These are phyloP conservation scores for Hipparchia sbordonii DNA, from an alignment of 2,888 invertebrate species.

Conservation along the genomic window DNA sequence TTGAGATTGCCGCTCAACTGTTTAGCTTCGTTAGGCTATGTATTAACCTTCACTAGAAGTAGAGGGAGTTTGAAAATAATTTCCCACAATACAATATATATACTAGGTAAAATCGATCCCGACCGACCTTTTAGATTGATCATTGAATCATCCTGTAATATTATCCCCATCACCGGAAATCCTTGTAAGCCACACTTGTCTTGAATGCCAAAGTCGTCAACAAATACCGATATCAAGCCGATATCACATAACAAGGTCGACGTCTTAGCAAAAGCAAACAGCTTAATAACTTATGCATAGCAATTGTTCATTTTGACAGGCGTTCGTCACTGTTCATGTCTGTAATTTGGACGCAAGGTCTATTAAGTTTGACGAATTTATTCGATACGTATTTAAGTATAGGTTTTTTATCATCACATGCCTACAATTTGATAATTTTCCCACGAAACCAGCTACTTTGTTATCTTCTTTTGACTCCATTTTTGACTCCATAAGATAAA, in stretches of 20 bases:
- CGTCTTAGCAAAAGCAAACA: constrained; percentile 30
- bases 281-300: constrained; percentile 22
- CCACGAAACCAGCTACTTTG: too few relatives aligned
- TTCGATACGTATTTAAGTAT: too few relatives aligned
- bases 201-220: constrained; percentile 32
- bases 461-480: too few relatives aligned
- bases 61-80: too few relatives aligned
- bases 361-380: not conserved
- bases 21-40: too few relatives aligned
- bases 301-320: constrained; percentile 29
- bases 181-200: constrained; percentile 36
- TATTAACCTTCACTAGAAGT: too few relatives aligned
- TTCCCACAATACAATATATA: too few relatives aligned
- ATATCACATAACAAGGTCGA: constrained; percentile 34
- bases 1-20: too few relatives aligned
- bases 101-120: too few relatives aligned
- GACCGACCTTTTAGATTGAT: not conserved
- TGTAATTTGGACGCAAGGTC: constrained; percentile 7
- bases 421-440: too few relatives aligned
- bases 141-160: constrained; percentile 2
- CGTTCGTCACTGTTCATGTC: constrained; percentile 22
- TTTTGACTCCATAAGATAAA: too few relatives aligned
- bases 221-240: constrained; percentile 13
- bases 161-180: constrained; percentile 33
- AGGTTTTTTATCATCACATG: too few relatives aligned